A percentile compares a stretch with the other conserved stretches of the same genome.
These are phyloP conservation scores for Pao palembangensis DNA, from an alignment of 2,113 vertebrate genomes.

Conservation along the genomic window DNA sequence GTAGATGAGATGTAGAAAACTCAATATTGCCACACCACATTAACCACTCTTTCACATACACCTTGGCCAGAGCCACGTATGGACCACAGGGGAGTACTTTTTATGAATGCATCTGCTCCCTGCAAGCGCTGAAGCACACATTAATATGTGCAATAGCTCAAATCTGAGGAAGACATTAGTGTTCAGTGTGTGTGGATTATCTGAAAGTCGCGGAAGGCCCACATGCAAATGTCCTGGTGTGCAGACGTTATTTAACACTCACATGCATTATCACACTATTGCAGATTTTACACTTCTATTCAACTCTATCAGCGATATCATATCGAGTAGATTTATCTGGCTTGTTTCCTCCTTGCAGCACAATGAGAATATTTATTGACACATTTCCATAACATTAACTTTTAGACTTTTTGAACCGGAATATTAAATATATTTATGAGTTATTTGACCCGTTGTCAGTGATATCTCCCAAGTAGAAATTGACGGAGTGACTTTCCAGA, in stretches of 20 bases:
- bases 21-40: conserved; percentile 64
- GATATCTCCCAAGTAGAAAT: conserved; percentile 32
- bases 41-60: conserved; percentile 56
- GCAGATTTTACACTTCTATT: neutral
- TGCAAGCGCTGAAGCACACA: conserved; percentile 38
- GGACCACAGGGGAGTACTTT: conserved; percentile 56
- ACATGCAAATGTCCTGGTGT: conserved; percentile 4
- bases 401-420: conserved; percentile 17
- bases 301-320: neutral
- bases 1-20: conserved; percentile 34
- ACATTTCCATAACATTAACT: conserved; percentile 49
- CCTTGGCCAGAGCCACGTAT: conserved; percentile 43
- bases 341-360: conserved; percentile 5
- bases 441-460: conserved; percentile 33
- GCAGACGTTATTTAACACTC: neutral
- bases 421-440: conserved; percentile 36
- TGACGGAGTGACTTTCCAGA: conserved; percentile 35
- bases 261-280: too few relatives aligned
- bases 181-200: conserved; percentile 21
- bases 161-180: conserved; percentile 37
- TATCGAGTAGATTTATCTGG: conserved; percentile 1
- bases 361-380: conserved; percentile 42
- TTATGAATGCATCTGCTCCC: conserved; percentile 66
- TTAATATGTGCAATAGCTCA: conserved; percentile 28
- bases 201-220: conserved; percentile 11